Conservation (phyloP, 2,797 vertebrate species). For the Acipenser oxyrinchus region DNA sequence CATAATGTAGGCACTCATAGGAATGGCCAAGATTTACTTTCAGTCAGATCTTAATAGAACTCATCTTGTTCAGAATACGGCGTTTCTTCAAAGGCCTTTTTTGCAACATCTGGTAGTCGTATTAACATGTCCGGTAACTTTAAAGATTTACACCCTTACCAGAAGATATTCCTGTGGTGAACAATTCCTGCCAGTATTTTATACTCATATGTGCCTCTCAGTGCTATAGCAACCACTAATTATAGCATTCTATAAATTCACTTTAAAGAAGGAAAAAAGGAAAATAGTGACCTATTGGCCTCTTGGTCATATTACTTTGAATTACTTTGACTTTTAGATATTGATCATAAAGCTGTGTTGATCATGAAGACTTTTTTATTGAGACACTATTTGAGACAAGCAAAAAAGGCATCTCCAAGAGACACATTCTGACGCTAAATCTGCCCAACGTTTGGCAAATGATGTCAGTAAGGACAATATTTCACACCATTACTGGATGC, state of each 20-base stretch:
- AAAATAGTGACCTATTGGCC: constrained; percentile 25
- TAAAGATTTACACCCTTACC: constrained; percentile 38
- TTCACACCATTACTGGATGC: no score
- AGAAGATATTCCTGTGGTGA: constrained; percentile 28
- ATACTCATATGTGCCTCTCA: constrained; percentile 36
- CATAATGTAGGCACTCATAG: no score
- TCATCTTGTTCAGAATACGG: constrained; percentile 28
- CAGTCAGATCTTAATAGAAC: constrained; percentile 15
- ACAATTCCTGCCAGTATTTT: constrained; percentile 34
- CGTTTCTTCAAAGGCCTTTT: constrained; percentile 25
- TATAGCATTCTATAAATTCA: constrained; percentile 44
- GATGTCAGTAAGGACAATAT: no score
- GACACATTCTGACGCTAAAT: no score
- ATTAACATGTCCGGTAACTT: constrained; percentile 41
- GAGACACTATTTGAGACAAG: constrained; percentile 22
- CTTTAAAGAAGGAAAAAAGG: constrained; percentile 25
- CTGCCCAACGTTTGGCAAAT: no score
- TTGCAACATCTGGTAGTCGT: constrained; percentile 40
- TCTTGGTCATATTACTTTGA: constrained; percentile 20
- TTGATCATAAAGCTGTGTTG: constrained; percentile 2
- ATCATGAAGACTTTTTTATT: constrained; percentile 1
- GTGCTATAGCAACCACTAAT: constrained; percentile 39
- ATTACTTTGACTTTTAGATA: constrained; percentile 16
- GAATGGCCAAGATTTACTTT: background rate
- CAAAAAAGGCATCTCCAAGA: background rate